phyloP scores from a whole-genome alignment of 1,140 invertebrate genomes.

The Drosophila obscura region DNA sequence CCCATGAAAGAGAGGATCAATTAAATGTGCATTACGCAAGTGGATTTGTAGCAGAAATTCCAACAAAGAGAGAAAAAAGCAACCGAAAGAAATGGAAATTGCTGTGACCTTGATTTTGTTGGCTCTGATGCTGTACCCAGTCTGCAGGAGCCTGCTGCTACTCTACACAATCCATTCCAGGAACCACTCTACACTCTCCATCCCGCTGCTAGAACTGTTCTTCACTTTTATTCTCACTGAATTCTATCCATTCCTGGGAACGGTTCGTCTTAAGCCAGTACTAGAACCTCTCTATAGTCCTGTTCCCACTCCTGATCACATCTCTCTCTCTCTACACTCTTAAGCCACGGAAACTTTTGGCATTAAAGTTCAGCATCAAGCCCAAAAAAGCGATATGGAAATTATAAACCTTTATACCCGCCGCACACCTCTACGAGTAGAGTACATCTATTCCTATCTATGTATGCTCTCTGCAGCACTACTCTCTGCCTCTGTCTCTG shows the following conservation, averaged over 20 bases:
- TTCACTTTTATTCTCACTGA: no score
- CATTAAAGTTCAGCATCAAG: conserved; percentile 47
- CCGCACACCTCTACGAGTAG: not conserved
- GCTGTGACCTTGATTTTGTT: conserved; percentile 38
- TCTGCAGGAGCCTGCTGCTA: no score
- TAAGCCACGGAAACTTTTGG: conserved; percentile 27
- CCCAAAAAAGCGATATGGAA: conserved; percentile 17
- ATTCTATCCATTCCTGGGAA: no score
- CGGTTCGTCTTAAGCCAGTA: no score
- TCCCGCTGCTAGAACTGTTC: no score
- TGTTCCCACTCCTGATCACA: no score
- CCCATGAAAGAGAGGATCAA: conserved; percentile 21
- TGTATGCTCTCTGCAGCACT: not conserved
- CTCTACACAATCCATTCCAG: no score
- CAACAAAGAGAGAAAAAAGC: conserved; percentile 19
- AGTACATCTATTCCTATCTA: conserved; percentile 2
- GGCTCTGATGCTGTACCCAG: not conserved
- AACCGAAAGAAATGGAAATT: conserved; percentile 34
- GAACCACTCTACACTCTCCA: no score
- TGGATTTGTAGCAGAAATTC: not conserved
- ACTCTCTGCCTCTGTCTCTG: conserved; percentile 11
- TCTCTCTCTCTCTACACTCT: no score
- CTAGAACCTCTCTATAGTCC: no score
- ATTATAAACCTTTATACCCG: conserved; percentile 5
- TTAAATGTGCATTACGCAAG: conserved; percentile 66